These are phyloP conservation scores for Plumapathes pennacea DNA, from an alignment of 92 coral and sea anemone species.

Conservation along the genomic window DNA sequence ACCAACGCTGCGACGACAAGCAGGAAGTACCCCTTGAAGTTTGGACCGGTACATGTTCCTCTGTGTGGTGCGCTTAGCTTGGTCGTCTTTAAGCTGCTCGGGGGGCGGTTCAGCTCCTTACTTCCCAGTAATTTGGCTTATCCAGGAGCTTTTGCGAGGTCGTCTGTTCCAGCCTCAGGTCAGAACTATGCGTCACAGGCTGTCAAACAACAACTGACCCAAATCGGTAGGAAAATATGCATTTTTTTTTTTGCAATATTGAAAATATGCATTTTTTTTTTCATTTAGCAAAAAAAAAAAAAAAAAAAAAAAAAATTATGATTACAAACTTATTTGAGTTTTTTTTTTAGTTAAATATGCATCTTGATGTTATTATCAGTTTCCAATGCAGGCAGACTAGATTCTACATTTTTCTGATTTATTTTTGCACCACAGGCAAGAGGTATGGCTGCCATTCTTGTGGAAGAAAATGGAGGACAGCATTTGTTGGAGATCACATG, in stretches of 20 bases:
- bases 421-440: constrained; percentile 49
- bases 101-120: constrained; percentile 75
- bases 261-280: too few relatives aligned
- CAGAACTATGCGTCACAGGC: constrained; percentile 68
- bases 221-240: constrained; percentile 37
- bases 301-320: not conserved
- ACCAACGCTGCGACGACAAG: not conserved
- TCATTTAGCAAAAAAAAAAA: too few relatives aligned
- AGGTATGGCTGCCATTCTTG: constrained; percentile 92
- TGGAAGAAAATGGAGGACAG: constrained; percentile 68
- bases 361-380: too few relatives aligned
- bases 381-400: too few relatives aligned
- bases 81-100: constrained; percentile 62
- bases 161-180: constrained; percentile 72
- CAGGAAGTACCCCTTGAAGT: constrained; percentile 7
- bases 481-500: constrained; percentile 91
- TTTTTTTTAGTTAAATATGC: too few relatives aligned
- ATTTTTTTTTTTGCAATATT: too few relatives aligned
- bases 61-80: constrained; percentile 55
- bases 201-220: constrained; percentile 42
- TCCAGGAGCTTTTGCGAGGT: constrained; percentile 93
- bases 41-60: constrained; percentile 24
- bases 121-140: constrained; percentile 85
- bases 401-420: too few relatives aligned
- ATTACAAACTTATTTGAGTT: too few relatives aligned